Conservation (phyloP, 1,140 invertebrate genomes). For the Drosophila ogumai region DNA sequence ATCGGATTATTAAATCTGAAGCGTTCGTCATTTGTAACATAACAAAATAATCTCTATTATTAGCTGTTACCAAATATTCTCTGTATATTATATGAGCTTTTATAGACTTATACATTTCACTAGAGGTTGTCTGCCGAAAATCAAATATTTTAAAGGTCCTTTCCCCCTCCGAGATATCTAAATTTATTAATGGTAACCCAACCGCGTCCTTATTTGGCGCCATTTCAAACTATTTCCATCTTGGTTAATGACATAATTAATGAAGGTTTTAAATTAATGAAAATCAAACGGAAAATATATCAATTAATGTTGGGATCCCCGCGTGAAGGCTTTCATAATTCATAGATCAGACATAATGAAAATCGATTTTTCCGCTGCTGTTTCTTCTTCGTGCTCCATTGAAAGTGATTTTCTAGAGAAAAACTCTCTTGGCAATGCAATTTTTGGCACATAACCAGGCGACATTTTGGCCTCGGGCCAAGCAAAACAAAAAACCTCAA, state of each 20-base stretch:
- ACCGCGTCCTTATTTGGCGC: constrained; percentile 1
- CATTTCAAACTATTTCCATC: background rate
- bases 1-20: background rate
- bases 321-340: constrained; percentile 56
- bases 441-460: constrained; percentile 69
- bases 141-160: background rate
- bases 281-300: constrained; percentile 27
- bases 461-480: constrained; percentile 64
- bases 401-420: constrained; percentile 67
- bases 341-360: constrained; percentile 76
- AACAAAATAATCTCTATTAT: constrained; percentile 13
- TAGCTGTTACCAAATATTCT: constrained; percentile 15
- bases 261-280: constrained; percentile 3
- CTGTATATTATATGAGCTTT: background rate
- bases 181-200: constrained; percentile 10
- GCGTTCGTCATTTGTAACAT: constrained; percentile 1
- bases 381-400: constrained; percentile 48
- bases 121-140: background rate
- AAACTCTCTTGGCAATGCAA: constrained; percentile 58
- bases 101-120: background rate
- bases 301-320: constrained; percentile 22
- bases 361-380: constrained; percentile 55
- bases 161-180: background rate
- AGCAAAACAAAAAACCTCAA: constrained; percentile 30
- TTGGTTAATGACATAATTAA: constrained; percentile 28